A percentile compares a stretch with the other conserved stretches of the same genome.
phyloP scores from a whole-genome alignment of 2,888 invertebrate species.

The Phoronis australis region DNA sequence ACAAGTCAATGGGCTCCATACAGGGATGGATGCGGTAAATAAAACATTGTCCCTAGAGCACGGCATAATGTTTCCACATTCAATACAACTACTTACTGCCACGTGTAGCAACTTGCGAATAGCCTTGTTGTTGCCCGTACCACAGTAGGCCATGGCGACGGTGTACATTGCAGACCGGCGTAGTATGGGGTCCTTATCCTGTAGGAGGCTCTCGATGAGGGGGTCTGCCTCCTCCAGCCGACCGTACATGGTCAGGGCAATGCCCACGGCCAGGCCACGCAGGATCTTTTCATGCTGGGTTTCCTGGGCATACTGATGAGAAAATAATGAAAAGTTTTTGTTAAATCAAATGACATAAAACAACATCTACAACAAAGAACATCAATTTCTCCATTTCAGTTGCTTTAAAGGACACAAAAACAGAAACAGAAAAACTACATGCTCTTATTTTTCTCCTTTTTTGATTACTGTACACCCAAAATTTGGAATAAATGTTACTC shows the following conservation, averaged over 20 bases:
- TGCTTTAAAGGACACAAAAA: too few species aligned
- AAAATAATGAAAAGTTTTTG: constrained; percentile 5
- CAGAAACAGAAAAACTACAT: too few species aligned
- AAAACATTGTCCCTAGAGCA: too few species aligned
- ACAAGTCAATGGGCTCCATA: too few species aligned
- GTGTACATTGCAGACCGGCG: constrained; percentile 97
- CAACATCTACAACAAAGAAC: too few species aligned
- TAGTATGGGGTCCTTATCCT: constrained; percentile 91
- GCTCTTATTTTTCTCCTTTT: too few species aligned
- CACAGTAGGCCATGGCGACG: constrained; percentile 96
- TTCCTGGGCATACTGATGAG: constrained; percentile 84
- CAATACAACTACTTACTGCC: constrained; percentile 74
- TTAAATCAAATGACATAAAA: too few species aligned
- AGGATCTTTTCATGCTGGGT: constrained; percentile 98
- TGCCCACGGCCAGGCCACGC: constrained; percentile 92
- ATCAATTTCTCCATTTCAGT: too few species aligned
- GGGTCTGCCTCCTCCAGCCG: constrained; percentile 94
- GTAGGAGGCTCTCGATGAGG: constrained; percentile 78
- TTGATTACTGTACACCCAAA: too few species aligned
- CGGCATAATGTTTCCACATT: too few species aligned
- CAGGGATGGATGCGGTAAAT: too few species aligned
- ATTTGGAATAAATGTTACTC: too few species aligned
- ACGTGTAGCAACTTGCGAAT: constrained; percentile 90
- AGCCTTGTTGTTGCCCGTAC: constrained; percentile 95
- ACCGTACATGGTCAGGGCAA: constrained; percentile 94